Base-by-base conservation (phyloP, 2,888 invertebrate genomes). In the Leucophenga maculata region DNA sequence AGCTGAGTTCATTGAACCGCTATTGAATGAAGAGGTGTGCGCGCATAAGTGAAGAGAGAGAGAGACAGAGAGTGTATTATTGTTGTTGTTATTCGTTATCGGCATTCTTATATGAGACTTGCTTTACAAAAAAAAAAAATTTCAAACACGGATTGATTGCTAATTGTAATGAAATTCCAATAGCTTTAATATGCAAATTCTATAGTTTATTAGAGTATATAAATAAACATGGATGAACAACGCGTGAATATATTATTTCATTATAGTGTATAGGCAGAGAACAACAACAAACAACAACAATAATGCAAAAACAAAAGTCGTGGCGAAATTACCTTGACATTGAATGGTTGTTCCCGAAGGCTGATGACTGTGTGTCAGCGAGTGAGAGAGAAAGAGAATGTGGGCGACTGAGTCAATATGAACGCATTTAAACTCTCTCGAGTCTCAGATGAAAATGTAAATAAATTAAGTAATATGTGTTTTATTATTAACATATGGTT, bases 271-370 rank as follows among this genome's bases (percentile, higher is more conserved):
- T 67, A 54, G n/a, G n/a, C n/a, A n/a, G n/a, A n/a, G n/a, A 72
- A 65, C 65, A 31, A 65, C 26, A 72, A 69, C 32, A 54, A 72
- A 65, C 65, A 31, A 65, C 26, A 72, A 69, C 32, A 75, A 14
- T n/a, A 48, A 26, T 55, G 31, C 16, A 20, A 73, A 52, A 31
- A 64, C 46, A 39, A 39, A 39, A 39, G 8, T 26, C 50, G 31
- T 18, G 72, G 72, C 72, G 64, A 75, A 76, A 70, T 72, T 72
- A 76, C 80, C 80, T 81, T 81, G 80, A 81, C 80, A 81, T 81
- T 83, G 83, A 83, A 50, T 22, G 16, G 11, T 2, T 31, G 57
- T 11, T 39, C 39, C 3, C 39, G 8, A 39, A 6, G 39, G 31
- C n/a, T n/a, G n/a, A n/a, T 48, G 65, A 26, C 9, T 18, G 46